phyloP scores from a whole-genome alignment of 2,888 invertebrate species.

The Tenthredo amoena region DNA sequence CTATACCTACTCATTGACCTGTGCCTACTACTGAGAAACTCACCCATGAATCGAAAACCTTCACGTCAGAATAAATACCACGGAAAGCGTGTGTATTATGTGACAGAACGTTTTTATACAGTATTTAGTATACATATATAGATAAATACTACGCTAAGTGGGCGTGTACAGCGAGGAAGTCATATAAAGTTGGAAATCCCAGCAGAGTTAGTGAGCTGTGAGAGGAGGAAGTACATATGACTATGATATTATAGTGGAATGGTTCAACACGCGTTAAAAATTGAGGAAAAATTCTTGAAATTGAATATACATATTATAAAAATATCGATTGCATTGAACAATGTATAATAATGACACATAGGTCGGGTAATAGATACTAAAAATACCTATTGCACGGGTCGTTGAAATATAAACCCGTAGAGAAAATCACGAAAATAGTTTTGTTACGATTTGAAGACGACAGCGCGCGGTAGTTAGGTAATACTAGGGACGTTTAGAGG shows the following conservation, averaged over 20 bases:
- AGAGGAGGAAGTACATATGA: neutral
- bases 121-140: neutral
- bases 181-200: constrained; percentile 28
- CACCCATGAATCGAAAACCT: neutral
- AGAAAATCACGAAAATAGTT: constrained; percentile 30
- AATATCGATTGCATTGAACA: constrained; percentile 21
- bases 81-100: neutral
- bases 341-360: constrained; percentile 2
- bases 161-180: neutral
- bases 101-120: constrained; percentile 19
- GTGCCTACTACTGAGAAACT: neutral
- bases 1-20: neutral
- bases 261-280: neutral
- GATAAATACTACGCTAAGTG: neutral
- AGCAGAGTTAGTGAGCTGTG: neutral
- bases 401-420: constrained; percentile 13
- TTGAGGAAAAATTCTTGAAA: neutral
- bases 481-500: constrained; percentile 49
- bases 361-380: constrained; percentile 31
- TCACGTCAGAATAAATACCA: neutral
- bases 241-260: neutral
- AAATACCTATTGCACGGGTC: neutral
- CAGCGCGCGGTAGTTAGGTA: constrained; percentile 26
- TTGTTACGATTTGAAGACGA: constrained; percentile 27
- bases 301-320: constrained; percentile 10